Evolutionary conservation across 2,888 invertebrate species (phyloP), one percentile per base, ranked within the genome.

Genomic region (Drosophila borborema): DNA sequence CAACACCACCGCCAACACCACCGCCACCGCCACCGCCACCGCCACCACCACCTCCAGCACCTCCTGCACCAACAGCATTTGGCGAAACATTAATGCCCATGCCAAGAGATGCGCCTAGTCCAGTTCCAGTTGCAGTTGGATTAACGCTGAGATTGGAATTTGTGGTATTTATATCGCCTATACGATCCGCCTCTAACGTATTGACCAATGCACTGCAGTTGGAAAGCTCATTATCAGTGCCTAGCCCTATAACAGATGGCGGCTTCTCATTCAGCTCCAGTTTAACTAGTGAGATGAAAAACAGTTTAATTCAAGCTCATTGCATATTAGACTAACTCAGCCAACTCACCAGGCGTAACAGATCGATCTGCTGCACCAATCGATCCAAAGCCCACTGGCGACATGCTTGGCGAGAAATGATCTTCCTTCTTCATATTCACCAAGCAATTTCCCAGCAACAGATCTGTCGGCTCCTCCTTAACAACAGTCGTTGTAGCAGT

Each of bases 311-410:
- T 14, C 8, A 16, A 7, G 5, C n/a, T 41, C 10, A 12, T 40
- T 3, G 12, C 3, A 23, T 23, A 9, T 12, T 40, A 23, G 3
- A 28, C 1, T 38, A 5, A 6, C n/a, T 49, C 10, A 10, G 28
- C 2, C 4, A 5, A 64, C 70, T 60, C 77, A 88, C 84, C 77
- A 14, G 85, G 70, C 7, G 81, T 79, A 6, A 63, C 72, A 2
- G 79, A 64, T 64, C 72, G 68, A 49, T 91, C 91, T 36, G 70
- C 64, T 14, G 59, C 55, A 48, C 73, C 74, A 61, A 92, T 84
- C 5, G 92, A 83, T 16, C 91, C 91, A 73, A 92, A 92, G 7
- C 92, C 92, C 54, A 91, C 90, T 10, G 92, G 92, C 2, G 92
- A 92, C 86, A 92, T 89, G 36, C 84, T 90, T 31, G 91, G 91